phyloP scores from a whole-genome alignment of 2,113 vertebrate species.

The Nerophis ophidion region DNA sequence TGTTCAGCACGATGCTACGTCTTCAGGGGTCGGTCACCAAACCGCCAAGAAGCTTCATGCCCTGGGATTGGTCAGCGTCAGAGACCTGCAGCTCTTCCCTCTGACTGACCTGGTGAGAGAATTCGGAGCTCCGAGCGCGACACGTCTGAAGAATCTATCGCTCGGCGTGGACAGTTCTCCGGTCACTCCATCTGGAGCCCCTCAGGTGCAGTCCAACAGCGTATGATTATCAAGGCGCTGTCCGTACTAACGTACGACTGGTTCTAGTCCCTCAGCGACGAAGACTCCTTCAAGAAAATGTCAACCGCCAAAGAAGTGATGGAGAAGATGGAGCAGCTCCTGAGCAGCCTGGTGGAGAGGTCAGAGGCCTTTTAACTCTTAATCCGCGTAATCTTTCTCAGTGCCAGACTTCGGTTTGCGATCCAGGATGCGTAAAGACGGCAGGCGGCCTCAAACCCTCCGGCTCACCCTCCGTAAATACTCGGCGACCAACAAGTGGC shows the following conservation, averaged over 20 bases:
- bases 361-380: slow-evolving; percentile 30
- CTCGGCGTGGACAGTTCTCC: slow-evolving; percentile 77
- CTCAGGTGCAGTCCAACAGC: slow-evolving; percentile 73
- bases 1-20: background rate
- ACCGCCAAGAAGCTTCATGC: slow-evolving; percentile 73
- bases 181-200: slow-evolving; percentile 77
- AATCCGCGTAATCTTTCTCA: too few species aligned
- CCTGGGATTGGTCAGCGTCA: slow-evolving; percentile 71
- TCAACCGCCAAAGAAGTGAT: slow-evolving; percentile 73
- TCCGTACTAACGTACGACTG: background rate
- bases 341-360: slow-evolving; percentile 77
- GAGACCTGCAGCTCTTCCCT: slow-evolving; percentile 74
- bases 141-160: slow-evolving; percentile 77
- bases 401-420: slow-evolving; percentile 5
- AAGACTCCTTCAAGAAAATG: slow-evolving; percentile 88
- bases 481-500: slow-evolving; percentile 65
- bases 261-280: slow-evolving; percentile 85
- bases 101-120: slow-evolving; percentile 69
- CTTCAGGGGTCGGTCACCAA: slow-evolving; percentile 81
- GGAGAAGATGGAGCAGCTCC: slow-evolving; percentile 77
- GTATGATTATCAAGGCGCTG: accelerated
- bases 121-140: slow-evolving; percentile 71
- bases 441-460: slow-evolving; percentile 80
- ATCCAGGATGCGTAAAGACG: slow-evolving; percentile 77
- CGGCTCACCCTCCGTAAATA: slow-evolving; percentile 73